Conservation (phyloP, 2,888 invertebrate species). For the Syritta pipiens region DNA sequence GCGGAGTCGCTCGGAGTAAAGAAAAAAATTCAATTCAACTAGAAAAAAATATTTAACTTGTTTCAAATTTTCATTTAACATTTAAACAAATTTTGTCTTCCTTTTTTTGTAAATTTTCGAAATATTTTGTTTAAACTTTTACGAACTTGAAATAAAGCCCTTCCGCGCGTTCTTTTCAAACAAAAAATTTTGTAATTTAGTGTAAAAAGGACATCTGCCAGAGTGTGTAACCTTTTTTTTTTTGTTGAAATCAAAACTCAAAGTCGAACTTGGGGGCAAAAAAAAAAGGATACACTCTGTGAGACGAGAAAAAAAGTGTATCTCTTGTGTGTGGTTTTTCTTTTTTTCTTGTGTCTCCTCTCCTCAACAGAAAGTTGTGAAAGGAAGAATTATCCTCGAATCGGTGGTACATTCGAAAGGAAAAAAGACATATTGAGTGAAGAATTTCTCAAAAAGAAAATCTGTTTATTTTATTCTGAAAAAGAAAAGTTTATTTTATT, state of each 20-base stretch:
- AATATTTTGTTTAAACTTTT: no score
- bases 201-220: no score
- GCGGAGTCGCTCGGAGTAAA: conserved; percentile 64
- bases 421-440: conserved; percentile 30
- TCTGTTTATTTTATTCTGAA: no score
- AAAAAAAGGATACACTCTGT: conserved; percentile 33
- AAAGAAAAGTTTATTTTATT: no score
- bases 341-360: no score
- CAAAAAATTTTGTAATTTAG: no score
- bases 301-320: conserved; percentile 57
- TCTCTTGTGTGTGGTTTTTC: conserved; percentile 42
- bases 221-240: background rate
- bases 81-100: no score
- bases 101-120: no score
- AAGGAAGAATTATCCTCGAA: background rate
- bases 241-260: background rate
- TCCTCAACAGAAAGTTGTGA: background rate
- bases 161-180: no score
- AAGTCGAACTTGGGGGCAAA: background rate
- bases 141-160: no score
- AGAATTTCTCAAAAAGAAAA: background rate
- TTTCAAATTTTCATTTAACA: no score
- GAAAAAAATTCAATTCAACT: background rate
- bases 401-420: conserved; percentile 3
- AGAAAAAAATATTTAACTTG: conserved; percentile 3